Conservation (phyloP, 2,113 vertebrate species). For the Bos taurus region DNA sequence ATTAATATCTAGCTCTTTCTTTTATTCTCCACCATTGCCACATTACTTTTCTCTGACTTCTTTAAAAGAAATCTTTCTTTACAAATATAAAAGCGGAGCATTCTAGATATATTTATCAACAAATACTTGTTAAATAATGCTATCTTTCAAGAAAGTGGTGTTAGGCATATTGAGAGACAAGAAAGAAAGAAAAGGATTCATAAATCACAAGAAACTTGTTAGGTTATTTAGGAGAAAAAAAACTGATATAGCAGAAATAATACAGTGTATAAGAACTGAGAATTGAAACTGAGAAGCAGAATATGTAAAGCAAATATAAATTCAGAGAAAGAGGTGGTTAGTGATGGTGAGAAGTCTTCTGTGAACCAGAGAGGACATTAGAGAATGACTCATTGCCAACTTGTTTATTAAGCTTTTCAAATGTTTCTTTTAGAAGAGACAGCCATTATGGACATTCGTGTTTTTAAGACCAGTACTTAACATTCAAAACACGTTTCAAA, state of each 20-base stretch:
- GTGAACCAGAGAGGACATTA: not conserved
- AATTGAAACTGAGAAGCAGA: not conserved
- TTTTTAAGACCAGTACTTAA: not conserved
- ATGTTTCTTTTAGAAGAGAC: not conserved
- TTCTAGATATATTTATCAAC: not conserved
- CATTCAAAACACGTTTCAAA: conserved; percentile 1
- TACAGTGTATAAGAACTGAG: not conserved
- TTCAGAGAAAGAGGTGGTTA: not conserved
- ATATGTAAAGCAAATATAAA: not conserved
- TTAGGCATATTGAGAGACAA: not conserved
- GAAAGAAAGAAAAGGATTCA: not conserved
- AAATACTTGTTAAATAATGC: not conserved
- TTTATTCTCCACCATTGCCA: not conserved
- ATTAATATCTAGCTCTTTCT: not conserved
- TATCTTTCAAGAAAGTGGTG: not conserved
- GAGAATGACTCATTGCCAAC: not conserved
- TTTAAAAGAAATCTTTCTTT: not conserved
- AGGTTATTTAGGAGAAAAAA: not conserved
- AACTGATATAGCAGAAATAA: not conserved
- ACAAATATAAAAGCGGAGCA: not conserved
- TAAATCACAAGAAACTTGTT: not conserved
- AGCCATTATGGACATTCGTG: not conserved
- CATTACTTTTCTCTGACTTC: not conserved
- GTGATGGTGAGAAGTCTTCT: not conserved
- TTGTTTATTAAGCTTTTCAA: not conserved